Evolutionary conservation across 2,797 vertebrate species (phyloP).

Genomic region (Crossoptilon crossoptilon): DNA sequence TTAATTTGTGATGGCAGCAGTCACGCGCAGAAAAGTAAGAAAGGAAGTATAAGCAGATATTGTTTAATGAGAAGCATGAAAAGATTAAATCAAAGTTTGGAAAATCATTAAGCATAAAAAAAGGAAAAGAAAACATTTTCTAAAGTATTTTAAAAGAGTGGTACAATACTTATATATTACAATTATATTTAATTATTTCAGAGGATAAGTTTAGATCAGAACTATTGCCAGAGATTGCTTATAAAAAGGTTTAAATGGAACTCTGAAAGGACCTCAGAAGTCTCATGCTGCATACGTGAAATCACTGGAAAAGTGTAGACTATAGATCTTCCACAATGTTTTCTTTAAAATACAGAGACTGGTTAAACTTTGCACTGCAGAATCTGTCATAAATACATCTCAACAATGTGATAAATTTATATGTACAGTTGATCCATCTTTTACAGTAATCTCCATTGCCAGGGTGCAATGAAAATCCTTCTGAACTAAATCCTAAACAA

Average conservation of each 20-base stretch:
- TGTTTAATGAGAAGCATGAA: conserved; percentile 17
- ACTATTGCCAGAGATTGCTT: not conserved
- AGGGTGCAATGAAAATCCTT: not conserved
- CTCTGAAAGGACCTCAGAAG: not conserved
- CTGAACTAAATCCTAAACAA: not conserved
- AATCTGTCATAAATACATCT: not conserved
- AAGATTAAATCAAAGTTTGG: conserved; percentile 24
- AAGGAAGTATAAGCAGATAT: not conserved
- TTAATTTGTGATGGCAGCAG: conserved; percentile 48
- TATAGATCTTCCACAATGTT: not conserved
- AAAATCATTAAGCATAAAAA: not conserved
- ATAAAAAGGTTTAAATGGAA: not conserved
- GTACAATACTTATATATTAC: not conserved
- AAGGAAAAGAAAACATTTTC: not conserved
- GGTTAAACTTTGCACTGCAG: not conserved
- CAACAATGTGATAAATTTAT: not conserved
- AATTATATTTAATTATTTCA: not conserved
- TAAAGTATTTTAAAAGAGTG: not conserved
- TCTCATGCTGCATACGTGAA: not conserved
- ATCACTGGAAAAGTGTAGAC: not conserved
- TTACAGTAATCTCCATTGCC: not conserved
- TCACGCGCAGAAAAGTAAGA: conserved; percentile 49
- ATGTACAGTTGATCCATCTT: not conserved
- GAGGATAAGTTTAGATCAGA: not conserved
- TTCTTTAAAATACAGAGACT: not conserved